Conservation (phyloP, 2,113 vertebrate species). For the Stegostoma tigrinum region DNA sequence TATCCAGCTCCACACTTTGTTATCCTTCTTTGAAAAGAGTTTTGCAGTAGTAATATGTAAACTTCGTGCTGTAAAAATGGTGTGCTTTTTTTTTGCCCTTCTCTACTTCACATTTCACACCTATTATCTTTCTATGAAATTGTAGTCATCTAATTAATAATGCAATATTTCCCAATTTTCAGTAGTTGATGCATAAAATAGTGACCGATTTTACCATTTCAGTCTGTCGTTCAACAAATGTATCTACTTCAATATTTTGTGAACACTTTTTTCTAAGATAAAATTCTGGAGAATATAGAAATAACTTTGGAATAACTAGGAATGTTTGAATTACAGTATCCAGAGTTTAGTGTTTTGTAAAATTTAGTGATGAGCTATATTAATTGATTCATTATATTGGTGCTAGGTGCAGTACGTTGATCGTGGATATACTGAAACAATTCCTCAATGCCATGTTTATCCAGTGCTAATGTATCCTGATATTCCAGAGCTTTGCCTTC, state of each 20-base stretch:
- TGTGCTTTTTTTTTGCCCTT: not conserved
- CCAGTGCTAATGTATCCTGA: constrained; percentile 67
- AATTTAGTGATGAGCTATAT: not conserved
- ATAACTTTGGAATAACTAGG: not conserved
- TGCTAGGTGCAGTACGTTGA: constrained; percentile 74
- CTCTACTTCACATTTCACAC: not conserved
- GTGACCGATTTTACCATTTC: not conserved
- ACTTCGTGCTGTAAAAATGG: not conserved
- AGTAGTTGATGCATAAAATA: not conserved
- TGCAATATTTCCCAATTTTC: not conserved
- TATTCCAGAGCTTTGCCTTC: constrained; percentile 74
- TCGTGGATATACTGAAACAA: constrained; percentile 71
- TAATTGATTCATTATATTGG: not conserved
- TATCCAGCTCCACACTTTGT: no score
- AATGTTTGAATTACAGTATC: not conserved
- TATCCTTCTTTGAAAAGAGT: not conserved
- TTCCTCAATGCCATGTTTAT: constrained; percentile 78
- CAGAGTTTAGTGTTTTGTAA: not conserved
- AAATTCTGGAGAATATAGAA: not conserved
- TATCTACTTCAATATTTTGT: not conserved
- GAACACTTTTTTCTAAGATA: not conserved
- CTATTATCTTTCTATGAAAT: not conserved
- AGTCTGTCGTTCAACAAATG: not conserved
- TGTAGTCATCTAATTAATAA: not conserved
- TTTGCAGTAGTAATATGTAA: not conserved